Evolutionary conservation across 2,113 vertebrate genomes (phyloP), one percentile per base, ranked within the genome.

Genomic region (Gopherus flavomarginatus): DNA sequence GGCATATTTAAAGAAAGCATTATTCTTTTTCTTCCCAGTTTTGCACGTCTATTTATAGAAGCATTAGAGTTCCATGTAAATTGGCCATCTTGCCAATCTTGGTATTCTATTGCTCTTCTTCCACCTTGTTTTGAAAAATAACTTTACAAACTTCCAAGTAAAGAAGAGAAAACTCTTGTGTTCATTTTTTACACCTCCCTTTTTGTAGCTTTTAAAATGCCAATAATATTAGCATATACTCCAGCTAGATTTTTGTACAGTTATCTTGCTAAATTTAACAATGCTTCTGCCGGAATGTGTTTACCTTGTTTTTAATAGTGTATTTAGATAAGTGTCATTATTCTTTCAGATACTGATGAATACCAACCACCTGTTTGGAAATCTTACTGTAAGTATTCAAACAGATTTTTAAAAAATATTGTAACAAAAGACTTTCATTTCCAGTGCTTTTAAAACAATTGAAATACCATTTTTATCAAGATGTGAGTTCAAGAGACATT

Each of bases 361-460:
- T 99, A 99, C 96, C 98, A 98, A 97, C 99, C 99, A 94, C 99
- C 99, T 88, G 99, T 99, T 96, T 99, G 99, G 99, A 99, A 99
- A 97, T 99, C 99, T 87, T 99, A 99, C 89, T 97, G 99, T 99
- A 97, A 99, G 99, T 99, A 98, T 95, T 69, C 87, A 87, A 77
- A 69, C 21, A 49, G 56, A 7, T 5, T 0, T 65, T 78, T 93
- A 79, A 26, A 35, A 79, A 44, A 81, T 52, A 85, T 11, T 42
- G 35, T 50, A 49, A 57, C 80, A 26, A 62, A 89, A 92, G 93
- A 17, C 21, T 95, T 83, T 96, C 17, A 50, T 94, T 27, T 16
- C 93, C 83, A 21, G 11, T 93, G 47, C 77, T 95, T 86, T 88
- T 90, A 82, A 81, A 72, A 90, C 86, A 95, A 87, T 44, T 59